Conservation (phyloP, 2,113 vertebrate genomes). For the Varanus komodoensis region DNA sequence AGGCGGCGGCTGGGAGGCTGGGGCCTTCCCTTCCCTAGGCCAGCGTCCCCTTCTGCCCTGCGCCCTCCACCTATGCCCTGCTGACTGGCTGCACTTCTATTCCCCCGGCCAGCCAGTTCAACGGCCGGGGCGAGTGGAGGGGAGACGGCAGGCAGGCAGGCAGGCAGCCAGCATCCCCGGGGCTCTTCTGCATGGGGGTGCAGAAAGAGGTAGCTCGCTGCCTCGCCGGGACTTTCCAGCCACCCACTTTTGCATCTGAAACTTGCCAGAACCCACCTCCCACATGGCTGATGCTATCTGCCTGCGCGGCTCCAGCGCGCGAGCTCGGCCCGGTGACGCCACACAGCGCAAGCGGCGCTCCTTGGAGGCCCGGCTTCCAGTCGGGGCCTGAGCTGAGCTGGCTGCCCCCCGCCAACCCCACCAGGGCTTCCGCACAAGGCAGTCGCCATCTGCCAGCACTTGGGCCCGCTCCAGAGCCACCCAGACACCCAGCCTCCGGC, state of each 20-base stretch:
- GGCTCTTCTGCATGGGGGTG: background rate
- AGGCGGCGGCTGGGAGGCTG: too few species aligned
- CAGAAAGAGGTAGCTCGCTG: background rate
- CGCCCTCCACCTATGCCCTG: background rate
- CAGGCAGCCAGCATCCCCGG: too few species aligned
- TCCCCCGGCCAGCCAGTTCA: too few species aligned
- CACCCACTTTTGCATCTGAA: background rate
- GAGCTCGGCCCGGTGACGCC: accelerated
- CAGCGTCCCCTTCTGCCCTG: background rate
- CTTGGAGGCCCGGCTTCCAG: background rate
- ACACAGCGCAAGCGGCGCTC: accelerated
- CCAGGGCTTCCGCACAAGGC: too few species aligned
- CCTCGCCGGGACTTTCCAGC: constrained; percentile 23
- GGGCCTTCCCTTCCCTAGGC: too few species aligned
- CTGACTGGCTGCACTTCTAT: too few species aligned
- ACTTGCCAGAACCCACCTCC: background rate
- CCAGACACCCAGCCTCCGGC: too few species aligned
- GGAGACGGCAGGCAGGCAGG: too few species aligned
- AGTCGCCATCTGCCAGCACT: too few species aligned
- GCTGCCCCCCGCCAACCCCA: too few species aligned
- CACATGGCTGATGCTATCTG: accelerated
- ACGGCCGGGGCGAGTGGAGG: background rate
- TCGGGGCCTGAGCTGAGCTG: background rate
- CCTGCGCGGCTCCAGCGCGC: background rate
- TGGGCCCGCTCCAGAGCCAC: too few species aligned